Base-by-base conservation (phyloP, 2,113 vertebrate genomes). In the Genyomyrus donnyi region DNA sequence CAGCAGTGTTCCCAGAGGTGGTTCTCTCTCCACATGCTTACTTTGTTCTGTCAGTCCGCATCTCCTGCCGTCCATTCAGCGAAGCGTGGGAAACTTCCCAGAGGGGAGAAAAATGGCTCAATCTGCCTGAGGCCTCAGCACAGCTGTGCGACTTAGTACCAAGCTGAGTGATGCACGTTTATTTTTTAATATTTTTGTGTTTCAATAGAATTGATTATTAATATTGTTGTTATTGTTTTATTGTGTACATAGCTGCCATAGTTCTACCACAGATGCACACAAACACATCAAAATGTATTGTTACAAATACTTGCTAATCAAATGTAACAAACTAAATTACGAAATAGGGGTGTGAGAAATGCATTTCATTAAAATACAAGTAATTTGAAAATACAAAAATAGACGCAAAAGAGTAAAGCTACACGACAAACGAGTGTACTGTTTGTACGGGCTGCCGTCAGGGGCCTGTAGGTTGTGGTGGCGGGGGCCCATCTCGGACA, bases 381-480 rank as follows among this genome's bases (percentile, higher is more conserved):
- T 70, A 31, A 70, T 70, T 70, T 66, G n/a, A 66, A 66, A 66
- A 66, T 56, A 24, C n/a, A 66, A 66, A 62, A 11, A 66, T n/a
- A n/a, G 24, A 66, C n/a, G 0, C 7, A 62, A 66, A 66, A 66
- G n/a, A 27, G 10, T 66, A 66, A 31, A n/a, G 7, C 8, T 27
- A n/a, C 8, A 27, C 8, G 8, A 66, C 58, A 27, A 66, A 7
- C 1, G 1, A 56, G 1, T 56, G 17, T 21, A 6, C 5, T 2
- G 1, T 62, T n/a, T 42, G 39, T 42, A 46, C 0, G 56, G 56
- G 4, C 62, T 24, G 8, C 42, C 39, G 21, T 17, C 35, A 48
- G 19, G 90, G 66, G 96, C 95, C 93, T 95, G 93, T 4, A 94
- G 89, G 91, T 93, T 92, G 39, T 91, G 93, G 90, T 95, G 92